Evolutionary conservation across 1,140 invertebrate genomes (phyloP), one percentile per base, ranked within the genome.

Genomic region (Gryon sp.): DNA sequence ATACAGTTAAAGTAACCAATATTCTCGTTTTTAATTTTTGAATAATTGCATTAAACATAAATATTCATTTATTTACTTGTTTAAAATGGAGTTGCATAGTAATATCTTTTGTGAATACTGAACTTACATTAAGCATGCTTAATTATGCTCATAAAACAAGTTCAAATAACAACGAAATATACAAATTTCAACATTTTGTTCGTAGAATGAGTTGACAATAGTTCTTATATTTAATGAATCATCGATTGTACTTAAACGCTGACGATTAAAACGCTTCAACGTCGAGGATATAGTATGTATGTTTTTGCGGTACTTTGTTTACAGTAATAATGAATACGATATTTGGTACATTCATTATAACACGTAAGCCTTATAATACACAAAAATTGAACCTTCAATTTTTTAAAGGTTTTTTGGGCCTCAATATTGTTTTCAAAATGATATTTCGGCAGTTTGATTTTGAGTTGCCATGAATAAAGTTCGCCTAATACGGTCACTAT

Each of bases 181-280:
- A 45, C 1, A 14, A 26, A 11, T 5, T 14, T 14, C 5, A 9
- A 45, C 20, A 7, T 22, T 11, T 19, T 38, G n/a, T 7, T 22
- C 15, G 52, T 18, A 16, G 26, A 9, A 20, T 15, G 28, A 22
- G 26, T 43, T 14, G 14, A 60, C 43, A 12, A 8, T 48, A 48
- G 43, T 18, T 50, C 32, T 50, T 62, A 50, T 16, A 19, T 48
- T 38, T 40, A 46, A 18, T 55, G 46, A 41, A 38, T 68, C 50
- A 46, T 63, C 22, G 59, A 53, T 66, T 41, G 46, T 63, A 52
- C 18, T n/a, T n/a, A n/a, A n/a, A n/a, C 41, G n/a, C 15, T 28
- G 8, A 48, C 26, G 14, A 14, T 48, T 40, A 22, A 40, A 12
- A 12, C 24, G 26, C 14, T 59, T 11, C 18, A 22, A 53, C 50